These are phyloP conservation scores for Henricia sp. DNA, from an alignment of 53 echinoderm and acorn worm species.

Conservation along the genomic window DNA sequence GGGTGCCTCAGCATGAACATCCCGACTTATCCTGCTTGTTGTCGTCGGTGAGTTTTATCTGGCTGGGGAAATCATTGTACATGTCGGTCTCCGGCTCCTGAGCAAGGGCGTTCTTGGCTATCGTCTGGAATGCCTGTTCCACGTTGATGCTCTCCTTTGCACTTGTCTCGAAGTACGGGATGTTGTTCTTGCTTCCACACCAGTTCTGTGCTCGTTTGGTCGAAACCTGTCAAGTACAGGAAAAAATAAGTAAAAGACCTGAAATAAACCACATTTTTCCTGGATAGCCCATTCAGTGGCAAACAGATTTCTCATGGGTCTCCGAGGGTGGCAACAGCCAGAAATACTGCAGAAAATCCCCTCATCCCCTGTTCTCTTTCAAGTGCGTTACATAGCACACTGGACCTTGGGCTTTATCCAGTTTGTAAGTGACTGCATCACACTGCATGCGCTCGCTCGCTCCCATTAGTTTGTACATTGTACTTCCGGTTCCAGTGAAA, in stretches of 20 bases:
- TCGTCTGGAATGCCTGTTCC: conserved; percentile 99
- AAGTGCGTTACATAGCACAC: no score
- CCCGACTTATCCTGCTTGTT: conserved; percentile 80
- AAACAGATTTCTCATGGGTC: no score
- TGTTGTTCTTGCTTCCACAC: conserved; percentile 99
- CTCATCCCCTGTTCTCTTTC: no score
- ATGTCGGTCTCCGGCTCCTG: conserved; percentile 95
- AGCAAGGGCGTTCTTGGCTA: conserved; percentile 99
- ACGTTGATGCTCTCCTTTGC: conserved; percentile 99
- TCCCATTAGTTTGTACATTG: no score
- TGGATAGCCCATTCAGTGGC: no score
- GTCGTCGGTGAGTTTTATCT: conserved; percentile 89
- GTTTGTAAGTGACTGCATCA: no score
- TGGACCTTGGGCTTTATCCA: no score
- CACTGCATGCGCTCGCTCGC: no score
- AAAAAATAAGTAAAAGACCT: background rate
- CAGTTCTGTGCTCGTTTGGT: conserved; percentile 97
- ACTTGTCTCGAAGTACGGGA: conserved; percentile 99
- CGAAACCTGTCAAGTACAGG: conserved; percentile 75
- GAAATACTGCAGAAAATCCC: no score
- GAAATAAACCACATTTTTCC: background rate
- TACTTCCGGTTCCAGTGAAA: no score
- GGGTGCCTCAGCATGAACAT: conserved; percentile 85
- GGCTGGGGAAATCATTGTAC: conserved; percentile 93
- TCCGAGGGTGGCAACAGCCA: no score